Base-by-base conservation (phyloP, 1,140 invertebrate genomes). In the Drosophila pallidifrons region DNA sequence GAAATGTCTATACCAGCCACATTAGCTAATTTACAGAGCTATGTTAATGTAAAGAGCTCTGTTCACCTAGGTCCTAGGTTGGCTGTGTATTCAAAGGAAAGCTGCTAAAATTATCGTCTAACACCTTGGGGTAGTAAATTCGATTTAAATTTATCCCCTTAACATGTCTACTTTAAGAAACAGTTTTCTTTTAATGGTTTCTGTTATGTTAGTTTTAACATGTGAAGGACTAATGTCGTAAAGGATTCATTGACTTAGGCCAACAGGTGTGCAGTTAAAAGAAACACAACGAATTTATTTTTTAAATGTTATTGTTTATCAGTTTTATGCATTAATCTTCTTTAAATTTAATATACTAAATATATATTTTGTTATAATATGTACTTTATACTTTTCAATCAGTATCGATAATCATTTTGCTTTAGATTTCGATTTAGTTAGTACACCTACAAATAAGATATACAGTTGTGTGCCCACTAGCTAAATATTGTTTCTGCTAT, bases 191-290 rank as follows among this genome's bases (percentile, higher is more conserved):
- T 1, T 5, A 13, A n/a, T 6, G 15, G 1, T 30, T 63, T 11
- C 16, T 45, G 49, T 16, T 43, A 46, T 47, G 41, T 35, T 67
- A 38, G 5, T 1, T 25, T 46, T 20, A 32, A 10, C 64, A 16
- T 13, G 1, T 54, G 8, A 2, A 13, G 15, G 8, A 1, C 11
- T 30, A 20, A 38, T 49, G 47, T n/a, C 51, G 13, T 7, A 38
- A 25, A 11, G 7, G 30, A 38, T 11, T n/a, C 15, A n/a, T 1
- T 35, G 10, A 13, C 7, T 6, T n/a, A 57, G 43, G 68, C 46
- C 60, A 71, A 71, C 38, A 64, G 51, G 68, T 65, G 49, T 54
- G 11, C 10, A 54, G 32, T 28, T 28, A 13, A 5, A 13, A 32
- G 15, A 38, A 38, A 38, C 20, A 25, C 0, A 38, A 8, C 8